Base-by-base conservation (phyloP, 2,888 invertebrate genomes). In the Embidobia sp. region DNA sequence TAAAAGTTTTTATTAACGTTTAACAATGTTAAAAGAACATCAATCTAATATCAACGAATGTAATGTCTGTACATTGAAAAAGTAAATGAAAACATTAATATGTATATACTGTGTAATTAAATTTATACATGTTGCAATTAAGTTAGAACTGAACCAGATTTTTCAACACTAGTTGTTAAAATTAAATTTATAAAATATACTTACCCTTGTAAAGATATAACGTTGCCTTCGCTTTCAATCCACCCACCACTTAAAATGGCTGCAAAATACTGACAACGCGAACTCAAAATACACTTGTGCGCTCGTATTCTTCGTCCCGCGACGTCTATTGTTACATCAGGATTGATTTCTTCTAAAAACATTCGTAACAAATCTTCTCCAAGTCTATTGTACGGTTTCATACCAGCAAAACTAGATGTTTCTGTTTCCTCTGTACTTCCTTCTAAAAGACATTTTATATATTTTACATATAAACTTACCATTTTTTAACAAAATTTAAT, bases 231-330 rank as follows among this genome's bases (percentile, higher is more conserved):
- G 85, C 92, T 93, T 85, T 96, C 95, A 18, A 95, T 93, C 93
- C 95, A 96, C 67, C 95, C 94, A 0, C 97, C 97, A 80, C 96
- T 96, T 19, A 98, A 90, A 90, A 97, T 94, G 11, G 96, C 97
- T 5, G 97, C 96, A 90, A 98, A 98, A 89, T 97, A 98, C 87
- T 96, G 96, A 87, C 97, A 98, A 59, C 98, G 92, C 8, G 97
- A 97, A 53, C 96, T 95, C 75, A 98, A 90, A 84, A 98, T 96
- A 88, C 97, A 97, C 90, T 96, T 96, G 87, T 97, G 97, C 0
- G 97, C 97, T 86, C 94, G 94, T 49, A 98, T 94, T 51, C 95
- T 92, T 49, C 94, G 92, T 0, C 96, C 96, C 35, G 94, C 94
- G 7, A 96, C 96, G 87, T 96, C 95, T 6, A 96, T 94, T 3